Base-by-base conservation (phyloP, 2,113 vertebrate genomes). In the Upupa epops region DNA sequence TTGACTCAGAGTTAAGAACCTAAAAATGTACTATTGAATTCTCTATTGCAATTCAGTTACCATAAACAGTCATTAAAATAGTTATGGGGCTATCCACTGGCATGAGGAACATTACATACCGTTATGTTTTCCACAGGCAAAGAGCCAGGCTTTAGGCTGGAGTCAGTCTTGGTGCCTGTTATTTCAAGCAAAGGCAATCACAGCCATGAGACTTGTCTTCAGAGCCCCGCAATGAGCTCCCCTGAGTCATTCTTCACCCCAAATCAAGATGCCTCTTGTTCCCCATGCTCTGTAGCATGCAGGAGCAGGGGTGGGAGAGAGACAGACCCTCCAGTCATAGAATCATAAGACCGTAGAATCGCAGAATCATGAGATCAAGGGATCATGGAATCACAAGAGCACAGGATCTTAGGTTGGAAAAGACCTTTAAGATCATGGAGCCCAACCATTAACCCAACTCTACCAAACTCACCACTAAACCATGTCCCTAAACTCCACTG, bases 51-150 rank as follows among this genome's bases (percentile, higher is more conserved):
- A 88, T 92, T 84, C 73, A 63, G 73, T 96, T 88, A 72, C 88
- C 71, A 81, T 93, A 93, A 88, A 90, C 90, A 84, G 49, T 55
- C 86, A 95, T 96, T 93, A 82, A 90, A 90, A 78, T 69, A 71
- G 31, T 86, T 88, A 8, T 15, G 28, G 88, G 93, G 77, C 83
- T 91, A 20, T 64, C 83, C 83, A 60, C 77, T 82, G 86, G 81
- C 80, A 90, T 7, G 22, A 90, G 55, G 90, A 84, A n/a, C 14
- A 4, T 96, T 54, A 13, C 36, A 86, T 58, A 29, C 66, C 56
- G 54, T 61, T 86, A 48, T 61, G 83, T 90, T 93, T 95, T 94
- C 93, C 93, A 88, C 46, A 58, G 76, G 73, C 88, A 83, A 45
- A 21, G 37, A 78, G 65, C 65, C 75, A 83, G n/a, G 5, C 22